A percentile compares a stretch with the other conserved stretches of the same genome.
These are phyloP conservation scores for Patiria pectinifera DNA, from an alignment of 53 echinoderm and acorn worm genomes.

Conservation along the genomic window DNA sequence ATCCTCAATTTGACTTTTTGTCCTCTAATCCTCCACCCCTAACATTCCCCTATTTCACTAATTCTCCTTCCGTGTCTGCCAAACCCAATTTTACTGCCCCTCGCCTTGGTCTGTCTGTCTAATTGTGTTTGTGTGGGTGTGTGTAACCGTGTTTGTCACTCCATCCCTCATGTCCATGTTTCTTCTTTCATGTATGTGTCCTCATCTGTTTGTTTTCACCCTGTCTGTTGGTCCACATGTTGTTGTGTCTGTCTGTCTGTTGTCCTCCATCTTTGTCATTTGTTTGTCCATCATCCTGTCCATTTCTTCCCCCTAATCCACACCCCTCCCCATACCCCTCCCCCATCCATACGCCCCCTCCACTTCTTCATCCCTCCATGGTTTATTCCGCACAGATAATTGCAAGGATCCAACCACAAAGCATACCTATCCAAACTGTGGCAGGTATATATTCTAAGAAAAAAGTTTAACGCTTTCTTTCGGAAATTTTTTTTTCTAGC, in stretches of 20 bases:
- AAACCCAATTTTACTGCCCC: not conserved
- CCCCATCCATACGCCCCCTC: not conserved
- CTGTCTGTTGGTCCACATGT: not conserved
- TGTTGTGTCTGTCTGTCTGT: not conserved
- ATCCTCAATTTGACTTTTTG: not conserved
- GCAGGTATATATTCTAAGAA: constrained; percentile 49
- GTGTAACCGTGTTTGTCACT: not conserved
- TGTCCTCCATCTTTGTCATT: too few species aligned
- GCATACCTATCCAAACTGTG: constrained; percentile 76
- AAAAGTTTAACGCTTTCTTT: not conserved
- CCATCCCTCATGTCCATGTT: constrained; percentile 1
- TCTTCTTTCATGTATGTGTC: not conserved
- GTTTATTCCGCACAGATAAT: constrained; percentile 54
- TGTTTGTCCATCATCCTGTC: not conserved
- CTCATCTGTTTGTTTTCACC: not conserved
- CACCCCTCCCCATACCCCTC: not conserved
- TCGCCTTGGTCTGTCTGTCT: not conserved
- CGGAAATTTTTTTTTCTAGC: not conserved
- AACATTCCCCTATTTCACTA: not conserved
- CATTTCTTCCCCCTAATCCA: not conserved
- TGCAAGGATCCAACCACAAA: constrained; percentile 63
- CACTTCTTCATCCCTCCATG: too few species aligned
- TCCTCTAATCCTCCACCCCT: not conserved
- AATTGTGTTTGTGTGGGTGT: not conserved
- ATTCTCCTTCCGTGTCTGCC: not conserved